Evolutionary conservation across 2,888 invertebrate species (phyloP).

Genomic region (Entomobrya proxima): DNA sequence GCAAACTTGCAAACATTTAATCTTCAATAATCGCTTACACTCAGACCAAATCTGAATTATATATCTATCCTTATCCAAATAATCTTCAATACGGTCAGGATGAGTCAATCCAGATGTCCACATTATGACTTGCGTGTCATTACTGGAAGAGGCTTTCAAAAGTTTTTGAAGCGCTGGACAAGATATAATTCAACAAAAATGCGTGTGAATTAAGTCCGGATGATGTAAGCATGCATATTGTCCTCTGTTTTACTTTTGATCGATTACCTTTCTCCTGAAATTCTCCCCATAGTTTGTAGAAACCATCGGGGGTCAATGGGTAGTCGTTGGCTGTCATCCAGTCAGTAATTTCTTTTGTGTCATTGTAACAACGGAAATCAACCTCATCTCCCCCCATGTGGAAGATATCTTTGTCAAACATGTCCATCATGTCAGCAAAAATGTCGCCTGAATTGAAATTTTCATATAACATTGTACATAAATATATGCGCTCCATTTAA

Average conservation of each 20-base stretch:
- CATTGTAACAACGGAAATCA: constrained; percentile 87
- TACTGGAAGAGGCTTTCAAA: constrained; percentile 50
- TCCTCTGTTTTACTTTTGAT: background rate
- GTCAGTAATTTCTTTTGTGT: constrained; percentile 81
- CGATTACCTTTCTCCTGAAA: constrained; percentile 72
- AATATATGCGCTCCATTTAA: too few species aligned
- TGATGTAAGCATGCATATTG: background rate
- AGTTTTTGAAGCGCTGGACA: constrained; percentile 34
- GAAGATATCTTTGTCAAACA: constrained; percentile 86
- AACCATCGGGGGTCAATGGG: constrained; percentile 77
- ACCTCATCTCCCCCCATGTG: constrained; percentile 95
- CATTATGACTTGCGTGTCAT: constrained; percentile 82
- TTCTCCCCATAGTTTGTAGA: constrained; percentile 76
- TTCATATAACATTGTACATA: background rate
- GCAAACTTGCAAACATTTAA: too few species aligned
- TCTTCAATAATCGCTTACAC: constrained; percentile 26
- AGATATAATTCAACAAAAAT: background rate
- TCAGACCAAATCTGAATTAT: constrained; percentile 70
- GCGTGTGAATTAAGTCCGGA: too few species aligned
- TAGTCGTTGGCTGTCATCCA: constrained; percentile 77
- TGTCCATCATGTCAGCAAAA: constrained; percentile 85
- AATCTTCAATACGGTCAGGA: constrained; percentile 82
- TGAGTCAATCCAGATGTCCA: constrained; percentile 90
- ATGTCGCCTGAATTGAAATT: constrained; percentile 81
- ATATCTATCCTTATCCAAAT: constrained; percentile 80